Evolutionary conservation across 2,797 vertebrate genomes (phyloP).

Genomic region (Pyrocephalus nanus): DNA sequence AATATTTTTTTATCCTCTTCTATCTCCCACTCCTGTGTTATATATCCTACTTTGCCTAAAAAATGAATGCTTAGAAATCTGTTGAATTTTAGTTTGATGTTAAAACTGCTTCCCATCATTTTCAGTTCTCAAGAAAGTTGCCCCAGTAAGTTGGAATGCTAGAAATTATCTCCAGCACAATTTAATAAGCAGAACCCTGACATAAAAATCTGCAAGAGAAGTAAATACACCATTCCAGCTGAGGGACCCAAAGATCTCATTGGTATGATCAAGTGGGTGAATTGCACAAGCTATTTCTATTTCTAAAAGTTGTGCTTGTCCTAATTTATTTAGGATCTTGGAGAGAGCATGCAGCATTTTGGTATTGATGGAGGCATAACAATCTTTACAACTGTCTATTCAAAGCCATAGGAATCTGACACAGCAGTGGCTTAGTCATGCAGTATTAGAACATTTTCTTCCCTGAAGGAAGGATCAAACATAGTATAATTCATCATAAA

Average conservation of each 20-base stretch:
- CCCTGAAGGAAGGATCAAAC: slow-evolving; percentile 35
- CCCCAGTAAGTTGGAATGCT: not conserved
- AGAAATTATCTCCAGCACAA: not conserved
- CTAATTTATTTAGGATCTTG: not conserved
- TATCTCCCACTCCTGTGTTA: accelerated
- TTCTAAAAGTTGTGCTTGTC: not conserved
- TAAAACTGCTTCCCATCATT: not conserved
- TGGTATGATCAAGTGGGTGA: not conserved
- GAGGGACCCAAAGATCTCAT: not conserved
- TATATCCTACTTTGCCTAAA: not conserved
- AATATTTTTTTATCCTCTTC: not conserved
- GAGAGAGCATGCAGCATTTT: not conserved
- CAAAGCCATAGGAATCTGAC: slow-evolving; percentile 32
- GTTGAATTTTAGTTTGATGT: not conserved
- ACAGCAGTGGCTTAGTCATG: slow-evolving; percentile 29
- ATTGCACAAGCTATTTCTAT: not conserved
- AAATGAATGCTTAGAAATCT: not conserved
- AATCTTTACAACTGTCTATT: not conserved
- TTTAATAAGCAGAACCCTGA: not conserved
- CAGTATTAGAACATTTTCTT: slow-evolving; percentile 28
- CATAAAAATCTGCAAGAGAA: not conserved
- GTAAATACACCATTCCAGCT: not conserved
- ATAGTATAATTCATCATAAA: slow-evolving; percentile 37
- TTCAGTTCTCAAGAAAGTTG: not conserved
- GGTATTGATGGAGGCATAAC: not conserved